Percentiles rank a stretch among this genome's conserved stretches.
Evolutionary conservation across 2,888 invertebrate species (phyloP).

Genomic region (Prionchulus punctatus): DNA sequence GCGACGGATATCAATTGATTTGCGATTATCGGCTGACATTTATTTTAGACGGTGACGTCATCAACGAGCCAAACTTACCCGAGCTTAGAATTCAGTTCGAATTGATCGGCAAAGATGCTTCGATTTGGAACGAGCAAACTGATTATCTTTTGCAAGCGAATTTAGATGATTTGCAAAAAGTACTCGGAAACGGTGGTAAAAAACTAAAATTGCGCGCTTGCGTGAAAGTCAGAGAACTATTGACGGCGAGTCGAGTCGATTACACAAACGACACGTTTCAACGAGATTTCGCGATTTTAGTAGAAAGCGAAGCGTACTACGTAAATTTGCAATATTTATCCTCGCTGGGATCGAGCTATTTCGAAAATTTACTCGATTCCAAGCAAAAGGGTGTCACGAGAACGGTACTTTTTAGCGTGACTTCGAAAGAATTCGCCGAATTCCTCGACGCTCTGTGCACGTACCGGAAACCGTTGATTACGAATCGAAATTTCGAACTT

Average conservation of each 20-base stretch:
- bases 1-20: background rate
- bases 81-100: no score
- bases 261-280: background rate
- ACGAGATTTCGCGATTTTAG: background rate
- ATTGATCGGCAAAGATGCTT: no score
- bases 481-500: conserved; percentile 16
- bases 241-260: background rate
- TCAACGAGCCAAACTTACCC: no score
- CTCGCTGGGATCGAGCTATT: conserved; percentile 18
- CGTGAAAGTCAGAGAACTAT: background rate
- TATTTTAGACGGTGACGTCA: no score
- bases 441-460: conserved; percentile 19
- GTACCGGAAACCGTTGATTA: conserved; percentile 19
- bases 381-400: conserved; percentile 15
- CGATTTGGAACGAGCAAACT: no score
- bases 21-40: background rate
- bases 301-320: conserved; percentile 13
- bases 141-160: no score
- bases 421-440: conserved; percentile 16
- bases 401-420: conserved; percentile 16
- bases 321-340: conserved; percentile 18
- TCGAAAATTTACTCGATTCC: conserved; percentile 14
- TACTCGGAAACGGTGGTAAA: no score
- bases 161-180: no score
- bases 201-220: no score